Evolutionary conservation across 2,797 vertebrate species (phyloP).

Genomic region (Halcyon leucocephala): DNA sequence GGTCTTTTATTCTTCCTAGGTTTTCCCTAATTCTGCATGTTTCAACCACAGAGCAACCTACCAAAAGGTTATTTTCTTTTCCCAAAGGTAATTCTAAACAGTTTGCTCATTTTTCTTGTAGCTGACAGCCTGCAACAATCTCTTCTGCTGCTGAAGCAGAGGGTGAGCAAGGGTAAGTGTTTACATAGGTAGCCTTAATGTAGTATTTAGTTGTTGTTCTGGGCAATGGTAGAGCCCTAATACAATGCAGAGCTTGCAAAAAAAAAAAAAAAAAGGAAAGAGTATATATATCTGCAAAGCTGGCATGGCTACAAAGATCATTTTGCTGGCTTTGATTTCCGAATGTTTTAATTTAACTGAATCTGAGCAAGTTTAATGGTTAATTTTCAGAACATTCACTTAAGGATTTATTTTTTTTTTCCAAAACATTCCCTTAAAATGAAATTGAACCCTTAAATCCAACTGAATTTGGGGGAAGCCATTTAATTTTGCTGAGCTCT

Average conservation of each 20-base stretch:
- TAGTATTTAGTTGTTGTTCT: neutral
- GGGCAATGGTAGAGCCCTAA: neutral
- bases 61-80: neutral
- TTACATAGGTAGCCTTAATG: neutral
- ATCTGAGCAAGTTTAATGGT: neutral
- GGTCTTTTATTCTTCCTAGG: neutral
- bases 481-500: conserved; percentile 34
- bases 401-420: neutral
- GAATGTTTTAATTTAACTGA: neutral
- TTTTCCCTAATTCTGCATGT: neutral
- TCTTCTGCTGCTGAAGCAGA: neutral
- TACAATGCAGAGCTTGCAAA: neutral
- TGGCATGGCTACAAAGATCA: neutral
- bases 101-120: neutral
- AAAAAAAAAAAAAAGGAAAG: neutral
- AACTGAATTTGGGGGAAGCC: neutral
- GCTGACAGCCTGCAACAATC: neutral
- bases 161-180: neutral
- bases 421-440: neutral
- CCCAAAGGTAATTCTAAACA: neutral
- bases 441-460: conserved; percentile 2
- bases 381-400: neutral
- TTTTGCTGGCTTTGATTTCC: neutral
- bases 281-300: neutral
- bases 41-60: neutral